These are phyloP conservation scores for Diadumene lineata DNA, from an alignment of 92 coral and sea anemone genomes.

Conservation along the genomic window DNA sequence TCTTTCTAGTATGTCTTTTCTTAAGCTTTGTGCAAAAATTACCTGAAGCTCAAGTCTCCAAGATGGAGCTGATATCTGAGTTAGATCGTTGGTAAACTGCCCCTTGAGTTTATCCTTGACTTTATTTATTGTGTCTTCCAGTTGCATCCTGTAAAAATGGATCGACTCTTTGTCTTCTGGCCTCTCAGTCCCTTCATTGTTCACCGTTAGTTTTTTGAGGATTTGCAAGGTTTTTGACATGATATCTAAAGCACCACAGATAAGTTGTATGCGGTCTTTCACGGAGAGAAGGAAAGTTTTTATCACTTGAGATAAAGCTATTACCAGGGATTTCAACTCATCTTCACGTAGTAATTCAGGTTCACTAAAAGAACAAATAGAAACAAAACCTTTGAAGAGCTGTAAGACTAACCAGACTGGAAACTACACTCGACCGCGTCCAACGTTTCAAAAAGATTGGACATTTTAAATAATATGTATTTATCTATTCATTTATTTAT, in stretches of 20 bases:
- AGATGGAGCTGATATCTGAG: neutral
- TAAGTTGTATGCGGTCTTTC: neutral
- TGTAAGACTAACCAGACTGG: too few species aligned
- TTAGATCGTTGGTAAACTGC: neutral
- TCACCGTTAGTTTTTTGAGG: neutral
- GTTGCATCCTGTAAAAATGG: neutral
- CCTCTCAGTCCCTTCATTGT: neutral
- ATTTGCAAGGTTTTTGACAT: slow-evolving; percentile 5
- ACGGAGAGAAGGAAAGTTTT: neutral
- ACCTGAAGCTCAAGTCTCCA: neutral
- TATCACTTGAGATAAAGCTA: slow-evolving; percentile 4
- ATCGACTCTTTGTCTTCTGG: neutral
- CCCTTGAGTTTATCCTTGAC: neutral
- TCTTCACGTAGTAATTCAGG: neutral
- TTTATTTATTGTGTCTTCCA: neutral
- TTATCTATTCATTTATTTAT: too few species aligned
- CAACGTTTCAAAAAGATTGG: too few species aligned
- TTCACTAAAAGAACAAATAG: neutral
- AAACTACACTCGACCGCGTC: too few species aligned
- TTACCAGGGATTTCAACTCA: slow-evolving; percentile 9
- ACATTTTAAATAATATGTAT: too few species aligned
- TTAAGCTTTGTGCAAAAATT: neutral
- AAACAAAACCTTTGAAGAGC: neutral
- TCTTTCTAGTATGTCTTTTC: too few species aligned
- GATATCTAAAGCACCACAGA: neutral